phyloP scores from a whole-genome alignment of 2,888 invertebrate species.

The Gymnocheta viridis region DNA sequence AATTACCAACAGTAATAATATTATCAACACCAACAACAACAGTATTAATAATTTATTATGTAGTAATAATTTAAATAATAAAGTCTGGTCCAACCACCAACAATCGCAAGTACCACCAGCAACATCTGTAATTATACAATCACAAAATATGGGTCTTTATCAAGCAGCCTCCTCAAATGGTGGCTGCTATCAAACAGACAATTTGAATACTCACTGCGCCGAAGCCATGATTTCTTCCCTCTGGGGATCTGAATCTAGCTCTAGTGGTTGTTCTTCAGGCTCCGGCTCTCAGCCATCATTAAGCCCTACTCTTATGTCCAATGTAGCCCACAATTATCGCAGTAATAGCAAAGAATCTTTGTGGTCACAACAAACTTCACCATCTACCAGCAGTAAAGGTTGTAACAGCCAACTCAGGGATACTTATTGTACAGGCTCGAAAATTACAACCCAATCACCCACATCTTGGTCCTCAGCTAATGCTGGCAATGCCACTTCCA shows the following conservation, averaged over 20 bases:
- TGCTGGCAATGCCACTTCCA: slow-evolving; percentile 30
- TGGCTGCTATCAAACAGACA: slow-evolving; percentile 50
- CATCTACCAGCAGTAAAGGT: slow-evolving; percentile 73
- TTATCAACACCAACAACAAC: slow-evolving; percentile 66
- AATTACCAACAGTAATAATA: slow-evolving; percentile 71
- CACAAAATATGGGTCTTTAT: slow-evolving; percentile 49
- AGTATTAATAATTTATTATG: slow-evolving; percentile 80
- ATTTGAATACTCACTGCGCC: slow-evolving; percentile 52
- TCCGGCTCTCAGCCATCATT: slow-evolving; percentile 79
- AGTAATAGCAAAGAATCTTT: slow-evolving; percentile 81
- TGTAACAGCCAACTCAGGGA: slow-evolving; percentile 76
- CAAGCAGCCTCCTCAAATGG: slow-evolving; percentile 66
- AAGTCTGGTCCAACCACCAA: slow-evolving; percentile 60
- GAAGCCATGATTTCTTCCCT: slow-evolving; percentile 76
- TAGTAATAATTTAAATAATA: slow-evolving; percentile 77
- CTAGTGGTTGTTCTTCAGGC: slow-evolving; percentile 78
- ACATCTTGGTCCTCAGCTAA: slow-evolving; percentile 74
- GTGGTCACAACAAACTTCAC: slow-evolving; percentile 80
- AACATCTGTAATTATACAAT: slow-evolving; percentile 36
- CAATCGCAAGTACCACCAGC: slow-evolving; percentile 48
- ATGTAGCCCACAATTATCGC: slow-evolving; percentile 73
- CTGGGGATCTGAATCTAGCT: slow-evolving; percentile 78
- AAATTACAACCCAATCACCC: slow-evolving; percentile 73
- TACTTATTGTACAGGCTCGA: slow-evolving; percentile 72
- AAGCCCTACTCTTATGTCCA: slow-evolving; percentile 78